Base-by-base conservation (phyloP, 2,888 invertebrate genomes). In the Drosophila gaucha region DNA sequence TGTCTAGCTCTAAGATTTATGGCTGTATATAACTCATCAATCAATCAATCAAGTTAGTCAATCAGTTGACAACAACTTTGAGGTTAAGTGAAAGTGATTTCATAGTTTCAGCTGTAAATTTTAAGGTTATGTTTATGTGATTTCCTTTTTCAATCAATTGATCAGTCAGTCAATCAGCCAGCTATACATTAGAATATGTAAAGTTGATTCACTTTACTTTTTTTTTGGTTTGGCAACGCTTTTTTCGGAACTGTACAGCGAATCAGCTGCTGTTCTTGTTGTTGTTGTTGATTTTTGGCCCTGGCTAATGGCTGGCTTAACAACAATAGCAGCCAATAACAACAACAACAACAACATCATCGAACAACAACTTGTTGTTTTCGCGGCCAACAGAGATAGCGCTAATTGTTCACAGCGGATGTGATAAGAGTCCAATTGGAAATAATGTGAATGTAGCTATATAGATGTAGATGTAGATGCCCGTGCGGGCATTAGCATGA, bases 321-420 rank as follows among this genome's bases (percentile, higher is more conserved):
- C 58, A 54, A 49, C 35, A 55, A 46, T 10, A 33, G 33, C 28
- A 50, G 50, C n/a, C 47, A 47, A 49, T 30, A 38, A 56, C 18
- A 55, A 39, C 24, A 22, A 10, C 22, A 24, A 24, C 47, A 49
- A n/a, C 1, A 41, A 52, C 33, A 55, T 22, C 31, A 54, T 39
- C 67, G 5, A 69, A 38, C 50, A 64, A 59, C 70, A 67, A 58
- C 54, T 83, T 80, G 80, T 67, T 74, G 78, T 67, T 74, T 62
- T 67, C 67, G 51, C 67, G 67, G 57, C 58, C 57, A 70, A 50
- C 58, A 39, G 72, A 76, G 80, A 82, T 86, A 86, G 73, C 84
- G 80, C 52, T 83, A 86, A 83, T 83, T 83, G 67, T 70, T 39
- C 46, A 56, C 83, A 63, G 51, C 83, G 83, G 85, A 86, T 86